Percentiles rank a stretch among this genome's conserved stretches.
These are phyloP conservation scores for Arctopsyche grandis DNA, from an alignment of 1,140 invertebrate genomes.

Conservation along the genomic window DNA sequence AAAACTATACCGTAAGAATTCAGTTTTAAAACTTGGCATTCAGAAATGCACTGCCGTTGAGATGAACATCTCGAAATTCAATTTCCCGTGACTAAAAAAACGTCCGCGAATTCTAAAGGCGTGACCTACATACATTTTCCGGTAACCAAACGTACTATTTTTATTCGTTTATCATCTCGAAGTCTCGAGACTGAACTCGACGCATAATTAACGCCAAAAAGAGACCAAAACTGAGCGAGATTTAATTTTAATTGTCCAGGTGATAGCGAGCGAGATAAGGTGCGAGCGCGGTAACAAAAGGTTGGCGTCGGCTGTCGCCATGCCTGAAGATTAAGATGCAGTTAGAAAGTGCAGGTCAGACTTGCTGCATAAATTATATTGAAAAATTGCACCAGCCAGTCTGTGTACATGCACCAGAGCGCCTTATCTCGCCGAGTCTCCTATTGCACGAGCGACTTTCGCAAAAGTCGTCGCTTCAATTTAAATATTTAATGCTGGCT, in stretches of 20 bases:
- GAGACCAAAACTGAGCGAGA: not conserved
- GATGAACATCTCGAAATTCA: no score
- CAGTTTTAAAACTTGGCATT: no score
- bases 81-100: no score
- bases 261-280: constrained; percentile 2
- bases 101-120: no score
- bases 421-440: not conserved
- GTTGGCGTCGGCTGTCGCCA: constrained; percentile 35
- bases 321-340: constrained; percentile 44
- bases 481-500: not conserved
- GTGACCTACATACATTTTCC: no score
- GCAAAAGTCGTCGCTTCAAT: not conserved
- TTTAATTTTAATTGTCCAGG: not conserved
- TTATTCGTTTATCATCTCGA: no score
- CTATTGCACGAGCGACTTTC: not conserved
- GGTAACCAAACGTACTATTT: no score
- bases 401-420: no score
- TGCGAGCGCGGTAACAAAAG: constrained; percentile 24
- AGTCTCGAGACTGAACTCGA: no score
- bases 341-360: constrained; percentile 46
- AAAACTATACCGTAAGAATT: no score
- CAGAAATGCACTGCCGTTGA: no score
- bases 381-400: constrained; percentile 37
- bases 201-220: not conserved
- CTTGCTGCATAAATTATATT: constrained; percentile 45